A percentile compares a stretch with the other conserved stretches of the same genome.
These are phyloP conservation scores for Megathymus violae DNA, from an alignment of 1,140 invertebrate genomes.

Conservation along the genomic window DNA sequence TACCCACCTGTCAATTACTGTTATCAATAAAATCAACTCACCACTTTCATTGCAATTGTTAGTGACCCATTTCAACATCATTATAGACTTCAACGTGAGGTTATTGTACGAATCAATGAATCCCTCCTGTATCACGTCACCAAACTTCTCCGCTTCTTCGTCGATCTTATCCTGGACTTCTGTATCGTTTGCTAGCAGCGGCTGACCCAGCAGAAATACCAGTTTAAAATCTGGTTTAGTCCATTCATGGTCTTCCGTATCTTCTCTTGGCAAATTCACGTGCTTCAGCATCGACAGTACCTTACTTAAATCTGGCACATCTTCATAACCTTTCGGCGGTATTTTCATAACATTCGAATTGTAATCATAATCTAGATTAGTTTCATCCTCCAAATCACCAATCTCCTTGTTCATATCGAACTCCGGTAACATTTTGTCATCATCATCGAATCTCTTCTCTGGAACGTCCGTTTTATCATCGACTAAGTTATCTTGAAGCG, in stretches of 20 bases:
- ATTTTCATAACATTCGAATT: slow-evolving; percentile 78
- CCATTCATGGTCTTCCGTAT: slow-evolving; percentile 25
- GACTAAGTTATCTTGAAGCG: slow-evolving; percentile 55
- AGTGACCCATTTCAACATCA: slow-evolving; percentile 92
- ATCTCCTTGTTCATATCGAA: slow-evolving; percentile 77
- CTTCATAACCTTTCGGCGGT: slow-evolving; percentile 72
- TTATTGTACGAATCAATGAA: slow-evolving; percentile 97
- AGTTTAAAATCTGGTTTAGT: slow-evolving; percentile 61
- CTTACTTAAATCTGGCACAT: slow-evolving; percentile 57
- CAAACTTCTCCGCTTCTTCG: slow-evolving; percentile 86
- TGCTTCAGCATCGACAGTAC: slow-evolving; percentile 57
- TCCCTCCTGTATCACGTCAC: slow-evolving; percentile 95
- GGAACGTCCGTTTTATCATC: slow-evolving; percentile 49
- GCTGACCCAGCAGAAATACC: slow-evolving; percentile 69
- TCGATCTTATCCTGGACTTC: slow-evolving; percentile 83
- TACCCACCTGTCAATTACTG: too few species aligned
- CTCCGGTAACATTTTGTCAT: slow-evolving; percentile 62
- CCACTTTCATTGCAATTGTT: slow-evolving; percentile 85
- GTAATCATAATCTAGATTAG: slow-evolving; percentile 61
- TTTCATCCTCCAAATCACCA: slow-evolving; percentile 53
- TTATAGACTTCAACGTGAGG: slow-evolving; percentile 94
- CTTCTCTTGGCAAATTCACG: slow-evolving; percentile 50
- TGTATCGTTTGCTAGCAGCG: slow-evolving; percentile 57
- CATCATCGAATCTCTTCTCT: slow-evolving; percentile 70
- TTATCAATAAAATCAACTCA: too few species aligned